phyloP scores from a whole-genome alignment of 2,113 vertebrate genomes.

The Gasterosteus nipponicus region DNA sequence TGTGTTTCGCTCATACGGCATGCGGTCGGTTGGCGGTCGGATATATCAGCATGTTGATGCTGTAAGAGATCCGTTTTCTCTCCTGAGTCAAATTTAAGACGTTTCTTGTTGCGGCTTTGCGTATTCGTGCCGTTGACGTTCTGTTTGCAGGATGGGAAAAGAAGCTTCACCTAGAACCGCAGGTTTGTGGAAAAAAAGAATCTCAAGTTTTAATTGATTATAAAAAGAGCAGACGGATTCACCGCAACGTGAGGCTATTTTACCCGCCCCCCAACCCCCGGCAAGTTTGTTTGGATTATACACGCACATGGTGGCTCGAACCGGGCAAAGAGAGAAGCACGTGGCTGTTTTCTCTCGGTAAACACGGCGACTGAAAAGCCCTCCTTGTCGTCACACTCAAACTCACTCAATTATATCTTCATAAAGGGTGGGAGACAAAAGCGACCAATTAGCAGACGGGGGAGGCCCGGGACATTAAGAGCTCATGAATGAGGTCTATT shows the following conservation, averaged over 20 bases:
- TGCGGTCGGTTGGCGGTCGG: no score
- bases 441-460: constrained; percentile 80
- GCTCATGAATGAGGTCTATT: constrained; percentile 74
- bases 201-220: constrained; percentile 36
- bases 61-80: not conserved
- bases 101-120: not conserved
- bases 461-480: constrained; percentile 62
- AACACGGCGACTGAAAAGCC: constrained; percentile 69
- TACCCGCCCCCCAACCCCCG: not conserved
- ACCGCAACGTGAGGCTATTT: constrained; percentile 23
- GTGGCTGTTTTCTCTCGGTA: constrained; percentile 58
- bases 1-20: not conserved
- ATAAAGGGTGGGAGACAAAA: constrained; percentile 73
- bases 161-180: not conserved
- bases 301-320: constrained; percentile 36
- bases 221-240: constrained; percentile 39
- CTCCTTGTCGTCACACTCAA: constrained; percentile 67
- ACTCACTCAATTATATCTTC: constrained; percentile 70
- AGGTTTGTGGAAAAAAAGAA: constrained; percentile 19
- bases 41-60: not conserved
- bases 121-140: not conserved
- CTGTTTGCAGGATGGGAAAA: not conserved
- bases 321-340: constrained; percentile 50
- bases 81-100: not conserved
- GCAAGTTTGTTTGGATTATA: constrained; percentile 37